Evolutionary conservation across 1,140 invertebrate genomes (phyloP).

Genomic region (Pseudobourletiella spinata): DNA sequence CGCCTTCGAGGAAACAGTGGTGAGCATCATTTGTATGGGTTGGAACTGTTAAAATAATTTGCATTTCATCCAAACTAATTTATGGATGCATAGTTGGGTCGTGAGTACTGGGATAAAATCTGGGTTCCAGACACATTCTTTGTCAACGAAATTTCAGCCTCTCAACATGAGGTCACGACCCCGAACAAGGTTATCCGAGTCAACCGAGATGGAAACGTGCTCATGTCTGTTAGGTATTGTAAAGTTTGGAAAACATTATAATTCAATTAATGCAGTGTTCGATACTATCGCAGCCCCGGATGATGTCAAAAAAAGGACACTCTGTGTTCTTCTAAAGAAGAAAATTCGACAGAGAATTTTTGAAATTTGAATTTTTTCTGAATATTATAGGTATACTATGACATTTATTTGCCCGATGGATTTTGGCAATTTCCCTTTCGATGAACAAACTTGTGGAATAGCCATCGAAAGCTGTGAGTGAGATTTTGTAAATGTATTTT

Average conservation of each 20-base stretch:
- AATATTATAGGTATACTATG: conserved; percentile 68
- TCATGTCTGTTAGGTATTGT: not conserved
- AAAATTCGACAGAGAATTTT: not conserved
- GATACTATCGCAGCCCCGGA: too few relatives aligned
- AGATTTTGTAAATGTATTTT: too few relatives aligned
- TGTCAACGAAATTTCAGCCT: conserved; percentile 95
- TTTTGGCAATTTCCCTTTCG: conserved; percentile 52
- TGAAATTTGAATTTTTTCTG: conserved; percentile 52
- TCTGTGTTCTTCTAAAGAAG: not conserved
- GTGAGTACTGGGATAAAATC: not conserved
- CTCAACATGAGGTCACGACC: conserved; percentile 93
- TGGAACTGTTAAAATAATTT: too few relatives aligned
- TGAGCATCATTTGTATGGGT: too few relatives aligned
- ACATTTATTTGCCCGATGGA: conserved; percentile 52
- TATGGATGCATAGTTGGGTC: too few relatives aligned
- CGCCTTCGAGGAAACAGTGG: too few relatives aligned
- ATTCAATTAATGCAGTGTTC: conserved; percentile 1
- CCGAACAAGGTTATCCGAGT: conserved; percentile 53
- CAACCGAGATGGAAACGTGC: not conserved
- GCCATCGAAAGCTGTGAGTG: conserved; percentile 23
- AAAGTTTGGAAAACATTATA: not conserved
- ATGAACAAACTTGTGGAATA: conserved; percentile 39
- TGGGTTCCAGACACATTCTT: conserved; percentile 98
- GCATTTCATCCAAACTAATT: too few relatives aligned
- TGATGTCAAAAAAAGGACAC: too few relatives aligned